phyloP scores from a whole-genome alignment of 2,888 invertebrate genomes.

The Melanargia galathea region DNA sequence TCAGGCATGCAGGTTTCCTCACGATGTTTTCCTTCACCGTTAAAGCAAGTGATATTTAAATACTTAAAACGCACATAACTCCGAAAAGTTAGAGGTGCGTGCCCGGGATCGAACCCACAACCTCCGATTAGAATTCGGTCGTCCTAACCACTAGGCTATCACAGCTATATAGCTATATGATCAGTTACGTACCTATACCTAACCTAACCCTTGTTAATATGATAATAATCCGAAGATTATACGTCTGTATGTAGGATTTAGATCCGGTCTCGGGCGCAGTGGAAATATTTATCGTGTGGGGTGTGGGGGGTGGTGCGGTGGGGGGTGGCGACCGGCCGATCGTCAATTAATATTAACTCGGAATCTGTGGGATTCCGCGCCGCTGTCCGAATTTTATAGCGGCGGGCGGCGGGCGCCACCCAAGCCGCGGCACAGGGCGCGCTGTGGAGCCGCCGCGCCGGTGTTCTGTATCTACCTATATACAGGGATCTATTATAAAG shows the following conservation, averaged over 20 bases:
- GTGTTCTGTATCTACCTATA: not conserved
- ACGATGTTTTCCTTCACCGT: no score
- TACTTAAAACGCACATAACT: no score
- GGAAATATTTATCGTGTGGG: slow-evolving; percentile 11
- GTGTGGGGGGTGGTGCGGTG: no score
- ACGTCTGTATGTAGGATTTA: slow-evolving; percentile 5
- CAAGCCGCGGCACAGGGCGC: slow-evolving; percentile 59
- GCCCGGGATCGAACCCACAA: no score
- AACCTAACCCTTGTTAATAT: not conserved
- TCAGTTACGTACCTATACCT: no score
- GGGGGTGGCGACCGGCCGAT: slow-evolving; percentile 55
- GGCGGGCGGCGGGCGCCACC: slow-evolving; percentile 81
- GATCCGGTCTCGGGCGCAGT: not conserved
- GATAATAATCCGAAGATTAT: slow-evolving; percentile 4
- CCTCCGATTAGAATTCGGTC: no score
- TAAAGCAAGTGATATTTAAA: no score
- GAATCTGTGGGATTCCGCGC: slow-evolving; percentile 82
- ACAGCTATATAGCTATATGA: no score
- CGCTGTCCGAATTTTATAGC: slow-evolving; percentile 82
- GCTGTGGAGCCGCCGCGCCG: slow-evolving; percentile 48
- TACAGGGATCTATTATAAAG: no score
- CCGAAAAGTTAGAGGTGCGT: no score
- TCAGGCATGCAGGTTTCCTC: no score
- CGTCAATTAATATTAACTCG: slow-evolving; percentile 81
- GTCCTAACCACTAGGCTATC: no score